Evolutionary conservation across 2,888 invertebrate species (phyloP).

Genomic region (Erebia epiphron): DNA sequence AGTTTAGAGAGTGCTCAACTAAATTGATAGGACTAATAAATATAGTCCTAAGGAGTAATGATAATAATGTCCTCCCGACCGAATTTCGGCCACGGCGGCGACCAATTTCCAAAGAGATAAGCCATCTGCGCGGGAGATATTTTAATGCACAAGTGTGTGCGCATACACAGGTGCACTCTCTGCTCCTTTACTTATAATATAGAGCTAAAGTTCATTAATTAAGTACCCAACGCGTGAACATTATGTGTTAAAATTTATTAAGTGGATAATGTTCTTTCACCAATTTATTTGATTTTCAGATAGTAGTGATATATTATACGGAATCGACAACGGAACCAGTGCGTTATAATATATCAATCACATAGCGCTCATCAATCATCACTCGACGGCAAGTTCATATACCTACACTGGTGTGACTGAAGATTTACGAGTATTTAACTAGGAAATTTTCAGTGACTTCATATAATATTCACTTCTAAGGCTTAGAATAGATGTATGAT

Average conservation of each 20-base stretch:
- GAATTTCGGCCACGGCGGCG: too few species aligned
- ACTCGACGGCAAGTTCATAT: slow-evolving; percentile 44
- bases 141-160: too few species aligned
- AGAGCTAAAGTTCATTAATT: too few species aligned
- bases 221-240: too few species aligned
- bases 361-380: slow-evolving; percentile 47
- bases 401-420: slow-evolving; percentile 39
- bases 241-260: too few species aligned
- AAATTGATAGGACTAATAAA: neutral
- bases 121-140: too few species aligned
- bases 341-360: slow-evolving; percentile 44
- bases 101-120: too few species aligned
- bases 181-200: too few species aligned
- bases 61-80: too few species aligned
- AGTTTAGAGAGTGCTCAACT: too few species aligned
- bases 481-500: neutral
- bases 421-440: slow-evolving; percentile 27
- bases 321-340: slow-evolving; percentile 33
- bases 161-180: too few species aligned
- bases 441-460: neutral
- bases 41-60: slow-evolving; percentile 10
- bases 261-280: too few species aligned
- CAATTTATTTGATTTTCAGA: slow-evolving; percentile 1
- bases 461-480: neutral
- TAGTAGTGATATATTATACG: slow-evolving; percentile 36